Conservation (phyloP, 2,113 vertebrate species). For the Falco punctatus region DNA sequence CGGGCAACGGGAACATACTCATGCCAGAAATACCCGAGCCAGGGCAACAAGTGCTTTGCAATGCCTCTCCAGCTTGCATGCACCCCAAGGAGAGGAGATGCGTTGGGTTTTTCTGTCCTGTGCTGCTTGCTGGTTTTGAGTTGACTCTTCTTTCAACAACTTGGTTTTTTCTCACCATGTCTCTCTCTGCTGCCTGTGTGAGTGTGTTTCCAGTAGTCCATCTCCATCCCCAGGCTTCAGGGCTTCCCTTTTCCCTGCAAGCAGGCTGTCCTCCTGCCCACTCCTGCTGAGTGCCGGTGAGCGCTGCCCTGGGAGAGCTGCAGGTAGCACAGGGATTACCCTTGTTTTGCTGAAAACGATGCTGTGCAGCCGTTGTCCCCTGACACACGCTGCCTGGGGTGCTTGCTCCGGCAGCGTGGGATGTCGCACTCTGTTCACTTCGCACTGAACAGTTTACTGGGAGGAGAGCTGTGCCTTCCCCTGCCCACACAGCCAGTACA, state of each 20-base stretch:
- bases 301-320: too few relatives aligned
- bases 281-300: accelerated
- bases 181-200: not conserved
- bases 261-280: not conserved
- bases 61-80: not conserved
- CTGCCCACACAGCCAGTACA: not conserved
- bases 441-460: not conserved
- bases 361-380: not conserved
- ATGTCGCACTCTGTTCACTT: accelerated
- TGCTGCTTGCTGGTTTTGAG: not conserved
- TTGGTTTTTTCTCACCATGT: not conserved
- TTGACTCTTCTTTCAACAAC: not conserved
- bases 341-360: not conserved
- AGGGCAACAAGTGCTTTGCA: not conserved
- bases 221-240: not conserved
- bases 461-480: not conserved
- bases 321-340: not conserved
- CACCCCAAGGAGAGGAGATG: not conserved
- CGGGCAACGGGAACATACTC: accelerated
- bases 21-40: not conserved
- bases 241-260: not conserved
- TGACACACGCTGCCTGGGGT: accelerated
- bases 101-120: not conserved
- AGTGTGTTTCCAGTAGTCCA: not conserved
- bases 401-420: accelerated